Conservation (phyloP, 2,888 invertebrate genomes). For the Ophion ellenae region DNA sequence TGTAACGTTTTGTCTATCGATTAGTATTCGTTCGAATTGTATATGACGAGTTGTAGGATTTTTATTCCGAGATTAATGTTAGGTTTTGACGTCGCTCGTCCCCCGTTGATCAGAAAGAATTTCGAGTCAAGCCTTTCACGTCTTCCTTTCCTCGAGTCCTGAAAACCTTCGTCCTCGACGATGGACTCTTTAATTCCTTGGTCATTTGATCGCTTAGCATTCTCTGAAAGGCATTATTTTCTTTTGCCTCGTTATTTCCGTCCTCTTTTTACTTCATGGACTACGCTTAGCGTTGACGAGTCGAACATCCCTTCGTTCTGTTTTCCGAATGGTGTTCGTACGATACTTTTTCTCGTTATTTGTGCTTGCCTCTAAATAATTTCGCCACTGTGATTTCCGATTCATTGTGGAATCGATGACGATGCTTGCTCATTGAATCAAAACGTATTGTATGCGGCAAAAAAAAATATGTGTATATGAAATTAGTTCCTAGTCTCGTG, state of each 20-base stretch:
- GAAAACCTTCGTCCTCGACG: neutral
- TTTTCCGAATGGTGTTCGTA: conserved; percentile 15
- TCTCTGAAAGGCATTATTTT: neutral
- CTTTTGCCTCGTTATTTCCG: neutral
- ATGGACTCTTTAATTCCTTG: conserved; percentile 28
- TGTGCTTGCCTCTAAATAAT: neutral
- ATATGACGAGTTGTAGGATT: conserved; percentile 69
- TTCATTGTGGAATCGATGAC: conserved; percentile 42
- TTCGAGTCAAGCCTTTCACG: conserved; percentile 74
- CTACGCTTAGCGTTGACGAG: conserved; percentile 4
- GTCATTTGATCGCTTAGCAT: conserved; percentile 12
- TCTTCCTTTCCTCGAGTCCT: neutral
- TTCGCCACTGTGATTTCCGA: conserved; percentile 53
- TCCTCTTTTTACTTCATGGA: conserved; percentile 6
- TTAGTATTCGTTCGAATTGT: conserved; percentile 57
- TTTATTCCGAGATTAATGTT: conserved; percentile 69
- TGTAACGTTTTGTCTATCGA: conserved; percentile 41
- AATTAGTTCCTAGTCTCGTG: conserved; percentile 81
- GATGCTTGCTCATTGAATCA: conserved; percentile 65
- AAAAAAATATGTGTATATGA: conserved; percentile 64
- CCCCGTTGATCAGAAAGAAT: conserved; percentile 41
- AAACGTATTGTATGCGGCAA: conserved; percentile 35
- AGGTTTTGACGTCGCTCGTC: conserved; percentile 58
- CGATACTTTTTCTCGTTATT: conserved; percentile 11
- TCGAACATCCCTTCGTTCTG: neutral